Base-by-base conservation (phyloP, 2,797 vertebrate species). In the Discoglossus pictus region DNA sequence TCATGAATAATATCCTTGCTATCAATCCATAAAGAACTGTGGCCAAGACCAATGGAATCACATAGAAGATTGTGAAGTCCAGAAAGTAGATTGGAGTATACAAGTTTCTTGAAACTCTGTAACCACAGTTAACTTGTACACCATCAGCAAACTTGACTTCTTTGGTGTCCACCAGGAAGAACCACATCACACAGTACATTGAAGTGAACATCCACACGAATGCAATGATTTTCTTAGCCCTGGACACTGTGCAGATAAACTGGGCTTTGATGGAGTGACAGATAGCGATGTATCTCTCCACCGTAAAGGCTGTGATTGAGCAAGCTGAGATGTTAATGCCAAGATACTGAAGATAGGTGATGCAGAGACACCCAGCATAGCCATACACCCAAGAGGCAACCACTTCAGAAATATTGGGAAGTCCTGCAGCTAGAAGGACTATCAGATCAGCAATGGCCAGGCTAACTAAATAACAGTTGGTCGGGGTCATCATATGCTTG, bases 381-480 rank as follows among this genome's bases (percentile, higher is more conserved):
- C 92, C 90, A 1, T 93, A 97, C 18, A 94, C 85, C 93, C 93
- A 96, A 58, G 87, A 87, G 27, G 89, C 84, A 6, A 91, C 79
- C 7, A 86, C 92, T 7, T 94, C 87, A 0, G 92, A 92, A 75
- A 93, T 92, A 34, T 94, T 92, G 2, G 94, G 94, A 66, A 94
- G 87, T 16, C 92, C 91, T 0, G 93, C 93, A 0, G 89, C 91
- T 75, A 94, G 72, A 7, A 96, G 90, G 24, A 95, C 92, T 0
- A 93, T 89, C 53, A 95, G 90, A 72, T 95, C 93, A 0, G 93
- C 92, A 0, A 91, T 71, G 0, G 93, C 93, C 82, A 95, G 83
- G 62, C 93, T 97, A 64, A 93, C 93, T n/a, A 95, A 84, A 75
- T 95, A 94, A 60, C 92, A 96, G 83, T 93, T 94, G 35, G 93